phyloP scores from a whole-genome alignment of 2,113 vertebrate genomes.

The Tychaedon coryphoeus region DNA sequence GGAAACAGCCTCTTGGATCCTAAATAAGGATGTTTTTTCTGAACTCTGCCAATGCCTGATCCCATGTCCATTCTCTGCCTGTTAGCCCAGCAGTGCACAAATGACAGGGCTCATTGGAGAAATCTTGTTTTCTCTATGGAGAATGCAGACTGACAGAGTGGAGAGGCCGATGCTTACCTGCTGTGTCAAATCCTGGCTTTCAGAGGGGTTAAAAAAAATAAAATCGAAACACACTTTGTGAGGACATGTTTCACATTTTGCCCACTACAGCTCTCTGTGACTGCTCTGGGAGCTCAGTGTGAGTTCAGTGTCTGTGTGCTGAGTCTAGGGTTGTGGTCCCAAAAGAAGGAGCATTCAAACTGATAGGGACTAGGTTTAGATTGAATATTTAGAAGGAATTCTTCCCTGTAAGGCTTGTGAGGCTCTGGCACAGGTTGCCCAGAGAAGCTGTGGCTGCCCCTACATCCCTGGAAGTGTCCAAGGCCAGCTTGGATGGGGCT shows the following conservation, averaged over 20 bases:
- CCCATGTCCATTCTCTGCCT: background rate
- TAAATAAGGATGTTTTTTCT: background rate
- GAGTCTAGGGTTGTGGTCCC: accelerated
- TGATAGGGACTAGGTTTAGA: background rate
- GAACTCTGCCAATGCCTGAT: background rate
- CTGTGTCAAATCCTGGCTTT: background rate
- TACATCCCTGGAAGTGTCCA: background rate
- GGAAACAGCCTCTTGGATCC: background rate
- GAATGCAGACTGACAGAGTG: background rate
- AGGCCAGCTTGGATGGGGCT: accelerated
- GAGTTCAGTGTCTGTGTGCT: background rate
- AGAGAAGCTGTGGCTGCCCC: background rate
- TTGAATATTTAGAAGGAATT: background rate
- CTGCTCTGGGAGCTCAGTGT: background rate
- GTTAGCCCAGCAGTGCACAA: background rate
- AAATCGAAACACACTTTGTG: background rate
- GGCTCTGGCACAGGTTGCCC: background rate
- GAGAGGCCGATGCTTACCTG: background rate
- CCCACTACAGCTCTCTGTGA: too few relatives aligned
- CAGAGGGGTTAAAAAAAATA: background rate
- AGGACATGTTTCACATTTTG: background rate
- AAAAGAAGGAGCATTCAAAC: background rate
- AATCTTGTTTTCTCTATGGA: background rate
- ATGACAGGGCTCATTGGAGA: background rate
- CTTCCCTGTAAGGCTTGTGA: background rate